Evolutionary conservation across 2,797 vertebrate genomes (phyloP).

Genomic region (Crocodylus rhombifer): DNA sequence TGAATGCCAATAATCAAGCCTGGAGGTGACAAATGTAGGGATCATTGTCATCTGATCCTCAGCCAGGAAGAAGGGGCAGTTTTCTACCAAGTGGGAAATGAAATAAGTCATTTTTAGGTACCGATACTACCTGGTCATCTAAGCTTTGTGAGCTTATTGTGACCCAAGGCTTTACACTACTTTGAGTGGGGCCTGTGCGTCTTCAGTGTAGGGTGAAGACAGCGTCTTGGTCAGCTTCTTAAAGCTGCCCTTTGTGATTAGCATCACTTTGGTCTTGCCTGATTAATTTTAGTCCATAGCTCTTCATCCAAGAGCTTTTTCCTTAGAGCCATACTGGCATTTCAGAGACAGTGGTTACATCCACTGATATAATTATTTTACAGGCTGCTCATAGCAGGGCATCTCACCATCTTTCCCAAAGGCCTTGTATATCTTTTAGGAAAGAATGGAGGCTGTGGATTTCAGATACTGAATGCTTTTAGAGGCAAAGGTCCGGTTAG

Average conservation of each 20-base stretch:
- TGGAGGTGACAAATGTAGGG: not conserved
- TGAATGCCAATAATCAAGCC: no score
- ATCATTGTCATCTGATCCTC: not conserved
- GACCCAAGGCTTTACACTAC: not conserved
- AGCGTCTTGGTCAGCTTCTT: not conserved
- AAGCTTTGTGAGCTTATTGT: not conserved
- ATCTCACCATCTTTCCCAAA: rapidly evolving
- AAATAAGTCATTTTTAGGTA: not conserved
- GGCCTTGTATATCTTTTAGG: not conserved
- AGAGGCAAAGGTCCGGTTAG: not conserved
- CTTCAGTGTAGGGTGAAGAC: not conserved
- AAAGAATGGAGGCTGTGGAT: not conserved
- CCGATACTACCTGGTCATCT: not conserved
- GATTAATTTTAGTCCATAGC: not conserved
- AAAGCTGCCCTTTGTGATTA: not conserved
- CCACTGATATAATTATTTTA: not conserved
- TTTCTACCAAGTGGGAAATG: constrained; percentile 7
- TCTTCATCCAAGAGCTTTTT: not conserved
- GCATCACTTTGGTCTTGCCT: not conserved
- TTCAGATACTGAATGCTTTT: not conserved
- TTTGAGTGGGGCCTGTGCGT: not conserved
- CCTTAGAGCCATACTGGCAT: not conserved
- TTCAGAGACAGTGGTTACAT: not conserved
- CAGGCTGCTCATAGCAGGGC: not conserved
- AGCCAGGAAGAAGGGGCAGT: not conserved